Evolutionary conservation across 2,113 vertebrate species (phyloP), one percentile per base, ranked within the genome.

Genomic region (Xiphophorus maculatus): DNA sequence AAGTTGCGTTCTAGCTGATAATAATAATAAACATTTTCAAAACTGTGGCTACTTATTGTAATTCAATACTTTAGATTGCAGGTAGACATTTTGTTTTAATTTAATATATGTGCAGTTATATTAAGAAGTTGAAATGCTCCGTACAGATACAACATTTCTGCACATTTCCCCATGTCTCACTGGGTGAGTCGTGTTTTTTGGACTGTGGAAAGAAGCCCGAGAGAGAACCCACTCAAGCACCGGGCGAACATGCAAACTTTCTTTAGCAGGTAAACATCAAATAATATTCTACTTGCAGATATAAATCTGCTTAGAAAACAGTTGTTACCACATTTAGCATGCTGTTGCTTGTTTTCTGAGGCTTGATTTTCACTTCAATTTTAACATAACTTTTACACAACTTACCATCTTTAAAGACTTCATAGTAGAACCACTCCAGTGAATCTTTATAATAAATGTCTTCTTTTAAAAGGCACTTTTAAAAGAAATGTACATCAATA

Each of bases 401-500:
- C 51, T 58, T n/a, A 58, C 51, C 5, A 54, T n/a, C 51, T 54
- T 25, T 25, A 25, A 54, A 54, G 19, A 58, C 25, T 17, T 58
- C 22, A n/a, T n/a, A 5, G 51, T n/a, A 25, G 25, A 58, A n/a
- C 51, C 22, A 22, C 25, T 58, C 19, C 1, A 58, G 3, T 58
- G 51, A 58, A 58, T n/a, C 51, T 58, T 58, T 58, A n/a, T 58
- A 58, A 10, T 25, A n/a, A 54, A n/a, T 58, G 9, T 58, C 5
- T 58, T 58, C 25, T 58, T 14, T 44, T 35, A 51, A 54, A 54
- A 35, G 1, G 72, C 61, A 11, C 40, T 37, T 73, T 27, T 37
- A 51, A 75, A 88, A 37, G 2, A 79, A 88, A 87, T 64, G 66
- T 69, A 92, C 65, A 86, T 84, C 78, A 84, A 77, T 82, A 79